Percentiles rank a stretch among this genome's conserved stretches.
Evolutionary conservation across 2,797 vertebrate species (phyloP).

Genomic region (Gobionotothen gibberifrons): DNA sequence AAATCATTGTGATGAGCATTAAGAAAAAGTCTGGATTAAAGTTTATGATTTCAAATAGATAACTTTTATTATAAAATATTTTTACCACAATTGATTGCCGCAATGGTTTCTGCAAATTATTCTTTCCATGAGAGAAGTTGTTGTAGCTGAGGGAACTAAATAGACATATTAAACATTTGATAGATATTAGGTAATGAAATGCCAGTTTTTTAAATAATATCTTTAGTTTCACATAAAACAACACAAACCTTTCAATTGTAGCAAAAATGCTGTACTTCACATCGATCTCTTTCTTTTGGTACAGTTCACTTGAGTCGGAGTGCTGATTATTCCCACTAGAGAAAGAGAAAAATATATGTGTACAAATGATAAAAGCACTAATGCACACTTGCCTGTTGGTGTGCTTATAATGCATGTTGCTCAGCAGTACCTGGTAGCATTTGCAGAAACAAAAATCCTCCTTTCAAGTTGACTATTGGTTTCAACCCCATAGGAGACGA

Average conservation of each 20-base stretch:
- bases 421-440: slow-evolving; percentile 81
- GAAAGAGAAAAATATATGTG: slow-evolving; percentile 2
- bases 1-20: not conserved
- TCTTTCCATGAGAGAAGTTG: slow-evolving; percentile 82
- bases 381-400: not conserved
- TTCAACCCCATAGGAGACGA: slow-evolving; percentile 82
- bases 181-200: not conserved
- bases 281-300: slow-evolving; percentile 66
- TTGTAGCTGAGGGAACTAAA: slow-evolving; percentile 84
- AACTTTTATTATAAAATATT: not conserved
- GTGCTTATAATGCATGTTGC: not conserved
- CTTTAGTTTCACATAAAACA: not conserved
- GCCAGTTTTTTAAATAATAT: not conserved
- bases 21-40: not conserved
- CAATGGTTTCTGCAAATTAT: slow-evolving; percentile 67
- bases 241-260: slow-evolving; percentile 75
- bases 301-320: slow-evolving; percentile 48
- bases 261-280: slow-evolving; percentile 86
- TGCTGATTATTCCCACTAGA: slow-evolving; percentile 80
- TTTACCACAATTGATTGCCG: slow-evolving; percentile 84
- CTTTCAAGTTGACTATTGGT: slow-evolving; percentile 69
- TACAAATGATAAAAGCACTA: not conserved
- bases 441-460: slow-evolving; percentile 78
- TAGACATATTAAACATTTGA: slow-evolving; percentile 3
- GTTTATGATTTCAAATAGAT: not conserved